These are phyloP conservation scores for Clinocottus analis DNA, from an alignment of 2,113 vertebrate species.

Conservation along the genomic window DNA sequence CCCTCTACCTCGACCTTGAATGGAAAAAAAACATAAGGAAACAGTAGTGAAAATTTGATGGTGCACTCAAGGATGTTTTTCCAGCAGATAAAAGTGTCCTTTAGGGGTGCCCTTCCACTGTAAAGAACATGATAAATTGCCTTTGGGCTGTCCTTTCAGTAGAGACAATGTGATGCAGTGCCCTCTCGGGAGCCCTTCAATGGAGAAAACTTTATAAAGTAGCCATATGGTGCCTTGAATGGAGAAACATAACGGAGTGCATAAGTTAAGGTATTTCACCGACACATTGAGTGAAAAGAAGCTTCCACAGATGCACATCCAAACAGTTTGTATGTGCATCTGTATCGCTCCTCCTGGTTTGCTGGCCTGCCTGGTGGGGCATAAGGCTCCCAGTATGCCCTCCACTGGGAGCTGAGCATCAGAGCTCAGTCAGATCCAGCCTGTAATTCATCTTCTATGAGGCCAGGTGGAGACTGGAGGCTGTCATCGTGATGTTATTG, in stretches of 20 bases:
- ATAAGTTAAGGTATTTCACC: too few species aligned
- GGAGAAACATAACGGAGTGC: background rate
- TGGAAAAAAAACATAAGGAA: too few species aligned
- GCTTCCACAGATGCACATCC: too few species aligned
- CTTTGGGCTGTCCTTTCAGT: background rate
- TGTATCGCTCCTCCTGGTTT: background rate
- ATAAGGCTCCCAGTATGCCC: constrained; percentile 11
- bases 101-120: too few species aligned
- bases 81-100: too few species aligned
- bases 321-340: constrained; percentile 3
- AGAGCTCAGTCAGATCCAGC: constrained; percentile 32
- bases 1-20: too few species aligned
- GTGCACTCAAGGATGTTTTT: too few species aligned
- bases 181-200: background rate
- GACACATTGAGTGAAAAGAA: too few species aligned
- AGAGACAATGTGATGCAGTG: background rate
- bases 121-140: too few species aligned
- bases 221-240: background rate
- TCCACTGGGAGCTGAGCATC: constrained; percentile 20
- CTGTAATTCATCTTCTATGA: constrained; percentile 63
- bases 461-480: constrained; percentile 54
- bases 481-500: constrained; percentile 66
- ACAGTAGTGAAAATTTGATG: too few species aligned
- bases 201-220: background rate
- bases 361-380: constrained; percentile 33